Evolutionary conservation across 2,797 vertebrate species (phyloP).

Genomic region (Aphelocoma californica): DNA sequence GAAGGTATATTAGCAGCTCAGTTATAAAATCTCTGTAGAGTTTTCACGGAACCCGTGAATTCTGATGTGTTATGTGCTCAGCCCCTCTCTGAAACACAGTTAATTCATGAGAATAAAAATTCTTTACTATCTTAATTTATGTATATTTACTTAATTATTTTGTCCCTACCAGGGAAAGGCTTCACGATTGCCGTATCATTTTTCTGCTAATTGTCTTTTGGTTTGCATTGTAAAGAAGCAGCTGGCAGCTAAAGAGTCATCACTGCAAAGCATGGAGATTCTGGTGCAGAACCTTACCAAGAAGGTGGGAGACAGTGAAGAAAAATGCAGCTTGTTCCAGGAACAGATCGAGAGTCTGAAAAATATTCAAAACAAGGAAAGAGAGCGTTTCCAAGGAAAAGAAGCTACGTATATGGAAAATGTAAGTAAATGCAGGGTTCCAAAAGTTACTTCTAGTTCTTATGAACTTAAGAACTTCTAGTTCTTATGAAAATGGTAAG

Average conservation of each 20-base stretch:
- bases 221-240: slow-evolving; percentile 59
- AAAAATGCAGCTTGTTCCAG: slow-evolving; percentile 85
- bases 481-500: background rate
- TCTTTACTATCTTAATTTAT: background rate
- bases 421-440: slow-evolving; percentile 67
- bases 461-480: background rate
- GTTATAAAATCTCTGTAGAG: background rate
- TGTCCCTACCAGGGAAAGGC: background rate
- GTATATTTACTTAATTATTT: background rate
- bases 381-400: slow-evolving; percentile 80
- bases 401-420: slow-evolving; percentile 86
- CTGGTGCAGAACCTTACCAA: slow-evolving; percentile 85
- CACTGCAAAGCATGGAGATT: slow-evolving; percentile 79
- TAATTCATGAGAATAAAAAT: background rate
- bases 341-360: slow-evolving; percentile 83
- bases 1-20: slow-evolving; percentile 66
- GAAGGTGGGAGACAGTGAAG: slow-evolving; percentile 87
- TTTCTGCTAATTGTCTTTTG: background rate
- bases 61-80: background rate
- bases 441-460: background rate
- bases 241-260: slow-evolving; percentile 59
- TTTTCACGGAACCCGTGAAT: background rate
- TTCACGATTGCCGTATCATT: background rate
- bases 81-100: background rate
- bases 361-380: slow-evolving; percentile 79